Conservation (phyloP, 2,113 vertebrate genomes). For the Galeopterus variegatus region DNA sequence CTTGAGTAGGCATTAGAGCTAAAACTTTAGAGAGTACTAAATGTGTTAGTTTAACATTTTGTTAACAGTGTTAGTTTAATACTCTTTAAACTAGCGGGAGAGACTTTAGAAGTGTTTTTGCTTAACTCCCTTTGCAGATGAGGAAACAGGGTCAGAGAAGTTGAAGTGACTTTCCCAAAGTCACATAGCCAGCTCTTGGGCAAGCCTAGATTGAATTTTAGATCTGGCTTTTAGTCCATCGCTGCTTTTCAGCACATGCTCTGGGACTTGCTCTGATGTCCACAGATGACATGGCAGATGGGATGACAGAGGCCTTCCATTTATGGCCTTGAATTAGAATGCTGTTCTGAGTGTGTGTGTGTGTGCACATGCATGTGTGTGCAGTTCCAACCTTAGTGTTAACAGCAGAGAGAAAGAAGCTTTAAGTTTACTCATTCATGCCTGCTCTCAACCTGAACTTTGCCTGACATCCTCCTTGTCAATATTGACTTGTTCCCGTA, state of each 20-base stretch:
- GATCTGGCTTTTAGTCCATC: not conserved
- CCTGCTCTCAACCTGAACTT: not conserved
- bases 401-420: not conserved
- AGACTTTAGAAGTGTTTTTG: not conserved
- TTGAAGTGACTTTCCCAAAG: constrained; percentile 39
- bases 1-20: not conserved
- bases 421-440: not conserved
- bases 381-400: not conserved
- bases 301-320: not conserved
- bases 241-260: not conserved
- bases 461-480: not conserved
- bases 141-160: not conserved
- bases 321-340: not conserved
- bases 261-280: not conserved
- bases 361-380: not conserved
- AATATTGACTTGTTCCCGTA: not conserved
- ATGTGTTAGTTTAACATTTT: not conserved
- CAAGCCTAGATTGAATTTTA: not conserved
- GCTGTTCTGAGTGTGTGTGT: not conserved
- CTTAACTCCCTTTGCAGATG: not conserved
- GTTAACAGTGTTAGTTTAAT: too few relatives aligned
- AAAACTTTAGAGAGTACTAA: not conserved
- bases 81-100: not conserved
- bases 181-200: not conserved
- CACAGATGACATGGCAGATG: not conserved